Conservation (phyloP, 2,888 invertebrate genomes). For the Podotricha telesiphe region DNA sequence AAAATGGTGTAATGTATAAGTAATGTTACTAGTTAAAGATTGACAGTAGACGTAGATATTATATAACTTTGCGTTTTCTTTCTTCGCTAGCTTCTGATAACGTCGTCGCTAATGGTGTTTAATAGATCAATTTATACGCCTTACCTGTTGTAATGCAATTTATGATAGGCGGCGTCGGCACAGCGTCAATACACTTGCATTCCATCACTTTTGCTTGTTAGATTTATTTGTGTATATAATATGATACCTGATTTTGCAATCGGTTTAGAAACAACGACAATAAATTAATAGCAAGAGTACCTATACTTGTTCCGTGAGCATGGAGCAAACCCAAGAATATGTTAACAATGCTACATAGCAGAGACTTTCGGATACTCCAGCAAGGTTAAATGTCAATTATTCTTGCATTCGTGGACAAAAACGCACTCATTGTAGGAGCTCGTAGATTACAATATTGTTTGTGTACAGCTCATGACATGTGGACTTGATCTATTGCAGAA, state of each 20-base stretch:
- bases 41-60: not conserved
- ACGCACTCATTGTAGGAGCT: constrained; percentile 68
- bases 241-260: constrained; percentile 26
- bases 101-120: constrained; percentile 48
- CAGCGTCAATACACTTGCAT: constrained; percentile 25
- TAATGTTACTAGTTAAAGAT: too few species aligned
- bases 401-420: constrained; percentile 52
- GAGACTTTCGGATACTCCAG: constrained; percentile 50
- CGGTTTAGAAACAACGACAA: constrained; percentile 60
- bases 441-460: constrained; percentile 39
- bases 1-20: constrained; percentile 27
- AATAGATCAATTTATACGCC: constrained; percentile 26
- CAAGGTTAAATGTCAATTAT: constrained; percentile 64
- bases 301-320: constrained; percentile 63
- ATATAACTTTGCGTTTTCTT: not conserved
- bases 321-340: constrained; percentile 68
- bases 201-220: constrained; percentile 16
- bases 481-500: too few species aligned
- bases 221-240: constrained; percentile 24
- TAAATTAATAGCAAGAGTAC: constrained; percentile 52
- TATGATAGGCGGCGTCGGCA: constrained; percentile 29
- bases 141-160: constrained; percentile 33
- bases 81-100: constrained; percentile 35
- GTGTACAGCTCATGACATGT: too few species aligned
- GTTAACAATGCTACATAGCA: constrained; percentile 64